Conservation (phyloP, 2,797 vertebrate species). For the Micropoecilia bifurca region DNA sequence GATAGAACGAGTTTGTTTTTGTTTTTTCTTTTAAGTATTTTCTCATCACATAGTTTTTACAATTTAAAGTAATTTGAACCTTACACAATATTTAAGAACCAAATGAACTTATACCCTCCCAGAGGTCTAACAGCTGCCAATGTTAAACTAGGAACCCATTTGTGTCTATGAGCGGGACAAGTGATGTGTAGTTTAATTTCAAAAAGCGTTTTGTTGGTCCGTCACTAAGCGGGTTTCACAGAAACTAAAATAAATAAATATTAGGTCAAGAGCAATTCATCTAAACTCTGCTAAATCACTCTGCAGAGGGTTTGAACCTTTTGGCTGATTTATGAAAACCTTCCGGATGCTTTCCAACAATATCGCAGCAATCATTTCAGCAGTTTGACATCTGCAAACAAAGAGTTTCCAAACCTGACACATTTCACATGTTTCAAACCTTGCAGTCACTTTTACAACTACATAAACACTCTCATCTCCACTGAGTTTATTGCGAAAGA, state of each 20-base stretch:
- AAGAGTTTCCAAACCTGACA: constrained; percentile 48
- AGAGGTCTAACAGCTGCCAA: constrained; percentile 58
- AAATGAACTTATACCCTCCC: constrained; percentile 52
- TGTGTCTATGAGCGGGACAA: constrained; percentile 56
- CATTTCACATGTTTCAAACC: constrained; percentile 29
- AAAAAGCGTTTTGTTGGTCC: constrained; percentile 37
- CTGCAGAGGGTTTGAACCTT: constrained; percentile 49
- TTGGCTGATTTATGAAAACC: constrained; percentile 65
- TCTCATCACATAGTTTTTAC: constrained; percentile 46
- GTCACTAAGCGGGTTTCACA: constrained; percentile 42
- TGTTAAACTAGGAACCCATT: constrained; percentile 64
- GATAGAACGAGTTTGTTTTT: constrained; percentile 12
- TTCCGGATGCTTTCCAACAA: constrained; percentile 67
- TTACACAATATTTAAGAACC: constrained; percentile 61
- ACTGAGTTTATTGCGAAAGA: constrained; percentile 6
- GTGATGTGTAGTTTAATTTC: constrained; percentile 42
- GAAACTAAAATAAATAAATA: constrained; percentile 48
- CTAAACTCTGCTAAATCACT: constrained; percentile 52
- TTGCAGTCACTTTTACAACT: constrained; percentile 31
- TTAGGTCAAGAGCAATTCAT: constrained; percentile 45
- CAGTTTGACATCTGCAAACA: constrained; percentile 63
- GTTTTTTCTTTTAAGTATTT: constrained; percentile 37
- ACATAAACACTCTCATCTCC: constrained; percentile 15
- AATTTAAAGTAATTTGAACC: constrained; percentile 61
- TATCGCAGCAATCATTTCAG: constrained; percentile 68